Percentiles rank a stretch among this genome's conserved stretches.
Evolutionary conservation across 1,140 invertebrate genomes (phyloP).

Genomic region (Metopolophium dirhodum): DNA sequence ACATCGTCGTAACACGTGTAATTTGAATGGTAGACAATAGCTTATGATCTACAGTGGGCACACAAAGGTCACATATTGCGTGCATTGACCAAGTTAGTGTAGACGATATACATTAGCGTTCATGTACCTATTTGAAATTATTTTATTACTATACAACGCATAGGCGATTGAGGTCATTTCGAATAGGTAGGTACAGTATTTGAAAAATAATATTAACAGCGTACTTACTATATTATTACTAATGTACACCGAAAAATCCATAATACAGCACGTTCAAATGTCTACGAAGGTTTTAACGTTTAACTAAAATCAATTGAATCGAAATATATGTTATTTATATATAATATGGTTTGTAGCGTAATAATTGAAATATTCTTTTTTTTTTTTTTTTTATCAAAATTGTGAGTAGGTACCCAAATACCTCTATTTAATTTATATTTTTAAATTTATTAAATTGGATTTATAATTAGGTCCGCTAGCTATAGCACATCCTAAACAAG

Average conservation of each 20-base stretch:
- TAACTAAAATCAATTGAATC: not conserved
- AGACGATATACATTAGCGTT: slow-evolving; percentile 1
- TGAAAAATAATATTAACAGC: not conserved
- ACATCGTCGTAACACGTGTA: not conserved
- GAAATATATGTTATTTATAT: not conserved
- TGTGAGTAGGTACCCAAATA: too few species aligned
- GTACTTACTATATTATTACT: not conserved
- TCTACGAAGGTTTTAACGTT: not conserved
- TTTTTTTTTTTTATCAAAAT: not conserved
- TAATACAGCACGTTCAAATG: not conserved
- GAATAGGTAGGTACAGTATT: not conserved
- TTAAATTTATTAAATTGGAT: not conserved
- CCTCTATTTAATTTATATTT: not conserved
- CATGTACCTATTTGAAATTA: slow-evolving; percentile 6
- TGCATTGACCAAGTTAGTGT: slow-evolving; percentile 19
- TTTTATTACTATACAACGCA: not conserved
- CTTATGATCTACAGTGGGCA: slow-evolving; percentile 22
- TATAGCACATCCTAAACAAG: not conserved
- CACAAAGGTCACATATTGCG: slow-evolving; percentile 41
- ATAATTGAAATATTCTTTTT: too few species aligned
- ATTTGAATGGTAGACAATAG: slow-evolving; percentile 33
- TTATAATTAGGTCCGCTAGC: not conserved
- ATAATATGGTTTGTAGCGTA: not conserved
- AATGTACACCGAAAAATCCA: not conserved
- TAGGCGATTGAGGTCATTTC: not conserved